These are phyloP conservation scores for Antigone vipio DNA, from an alignment of 2,113 vertebrate species.

Conservation along the genomic window DNA sequence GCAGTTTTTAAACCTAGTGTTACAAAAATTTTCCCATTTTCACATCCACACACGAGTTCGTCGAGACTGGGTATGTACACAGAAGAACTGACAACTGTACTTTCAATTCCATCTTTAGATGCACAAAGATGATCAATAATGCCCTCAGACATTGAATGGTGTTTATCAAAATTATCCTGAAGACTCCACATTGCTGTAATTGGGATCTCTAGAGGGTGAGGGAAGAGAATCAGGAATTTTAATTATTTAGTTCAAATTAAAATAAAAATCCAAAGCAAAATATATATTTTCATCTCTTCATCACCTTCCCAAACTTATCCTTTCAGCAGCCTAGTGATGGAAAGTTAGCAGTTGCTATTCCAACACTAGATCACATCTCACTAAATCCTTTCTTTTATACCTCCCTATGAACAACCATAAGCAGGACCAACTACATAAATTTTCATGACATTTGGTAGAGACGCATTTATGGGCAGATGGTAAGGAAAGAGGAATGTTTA, in stretches of 20 bases:
- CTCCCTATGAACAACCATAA: neutral
- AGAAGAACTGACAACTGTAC: conserved; percentile 65
- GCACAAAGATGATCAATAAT: conserved; percentile 60
- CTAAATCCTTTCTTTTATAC: neutral
- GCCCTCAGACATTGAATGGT: conserved; percentile 49
- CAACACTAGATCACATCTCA: neutral
- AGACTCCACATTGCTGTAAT: conserved; percentile 69
- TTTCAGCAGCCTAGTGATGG: neutral
- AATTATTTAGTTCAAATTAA: neutral
- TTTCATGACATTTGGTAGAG: neutral
- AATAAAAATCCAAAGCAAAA: neutral
- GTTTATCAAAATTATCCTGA: conserved; percentile 74
- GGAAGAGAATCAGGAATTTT: neutral
- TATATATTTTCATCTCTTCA: neutral
- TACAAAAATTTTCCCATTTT: conserved; percentile 76
- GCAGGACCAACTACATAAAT: neutral
- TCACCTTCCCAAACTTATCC: neutral
- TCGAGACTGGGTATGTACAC: conserved; percentile 73
- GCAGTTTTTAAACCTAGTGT: conserved; percentile 69
- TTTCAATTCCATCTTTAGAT: neutral
- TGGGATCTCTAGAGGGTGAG: conserved; percentile 66
- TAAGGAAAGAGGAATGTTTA: neutral
- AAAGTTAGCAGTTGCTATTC: neutral
- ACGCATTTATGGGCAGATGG: neutral
- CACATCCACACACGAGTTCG: conserved; percentile 78